Conservation (phyloP, 2,888 invertebrate species). For the Brachycybe producta region DNA sequence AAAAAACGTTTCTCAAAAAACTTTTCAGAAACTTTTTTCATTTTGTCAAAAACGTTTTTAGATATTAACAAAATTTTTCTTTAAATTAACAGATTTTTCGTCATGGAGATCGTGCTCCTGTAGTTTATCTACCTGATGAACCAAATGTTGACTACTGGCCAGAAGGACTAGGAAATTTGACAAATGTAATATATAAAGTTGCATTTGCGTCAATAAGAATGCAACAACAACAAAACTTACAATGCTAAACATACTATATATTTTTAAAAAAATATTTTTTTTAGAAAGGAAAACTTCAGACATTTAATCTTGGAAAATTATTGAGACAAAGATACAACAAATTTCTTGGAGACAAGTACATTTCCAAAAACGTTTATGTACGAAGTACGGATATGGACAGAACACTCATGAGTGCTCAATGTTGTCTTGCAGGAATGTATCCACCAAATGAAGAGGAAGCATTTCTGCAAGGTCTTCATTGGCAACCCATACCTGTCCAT, state of each 20-base stretch:
- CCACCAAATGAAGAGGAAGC: neutral
- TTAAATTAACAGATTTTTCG: too few species aligned
- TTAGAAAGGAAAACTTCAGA: neutral
- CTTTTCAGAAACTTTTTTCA: too few species aligned
- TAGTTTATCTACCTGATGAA: neutral
- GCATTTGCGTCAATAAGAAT: too few species aligned
- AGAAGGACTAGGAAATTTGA: neutral
- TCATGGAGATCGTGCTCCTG: constrained; percentile 4
- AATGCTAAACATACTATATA: too few species aligned
- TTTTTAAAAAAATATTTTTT: too few species aligned
- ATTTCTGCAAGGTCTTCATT: neutral
- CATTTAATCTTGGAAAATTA: neutral
- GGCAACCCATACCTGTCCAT: neutral
- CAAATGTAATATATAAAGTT: neutral
- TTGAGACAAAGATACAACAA: neutral
- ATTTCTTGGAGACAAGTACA: neutral
- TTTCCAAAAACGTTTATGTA: neutral
- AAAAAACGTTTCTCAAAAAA: too few species aligned
- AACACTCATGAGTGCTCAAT: neutral
- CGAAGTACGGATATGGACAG: neutral
- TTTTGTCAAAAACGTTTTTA: too few species aligned
- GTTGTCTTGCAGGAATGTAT: neutral
- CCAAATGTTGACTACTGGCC: constrained; percentile 1
- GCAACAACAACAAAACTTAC: too few species aligned
- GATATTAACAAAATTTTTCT: too few species aligned